Evolutionary conservation across 2,888 invertebrate species (phyloP).

Genomic region (Lomographa bimaculata): DNA sequence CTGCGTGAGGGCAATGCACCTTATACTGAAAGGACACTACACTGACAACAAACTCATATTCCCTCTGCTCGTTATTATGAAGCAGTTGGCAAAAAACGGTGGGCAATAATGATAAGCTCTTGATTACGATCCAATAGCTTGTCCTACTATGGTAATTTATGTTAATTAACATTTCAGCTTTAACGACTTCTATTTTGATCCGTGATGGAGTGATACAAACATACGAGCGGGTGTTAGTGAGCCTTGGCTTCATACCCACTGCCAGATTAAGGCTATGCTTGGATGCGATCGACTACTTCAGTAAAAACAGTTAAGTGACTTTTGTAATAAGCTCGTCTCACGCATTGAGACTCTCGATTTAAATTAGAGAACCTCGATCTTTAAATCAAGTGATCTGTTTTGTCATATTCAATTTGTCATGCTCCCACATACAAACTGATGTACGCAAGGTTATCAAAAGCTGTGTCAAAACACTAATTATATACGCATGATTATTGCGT

Average conservation of each 20-base stretch:
- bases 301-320: slow-evolving; percentile 84
- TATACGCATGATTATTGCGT: slow-evolving; percentile 11
- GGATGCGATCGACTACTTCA: slow-evolving; percentile 87
- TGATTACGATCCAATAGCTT: slow-evolving; percentile 13
- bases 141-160: slow-evolving; percentile 19
- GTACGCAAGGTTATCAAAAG: slow-evolving; percentile 25
- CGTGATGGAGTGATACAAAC: slow-evolving; percentile 84
- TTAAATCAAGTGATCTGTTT: slow-evolving; percentile 26
- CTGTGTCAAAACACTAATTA: slow-evolving; percentile 22
- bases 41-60: slow-evolving; percentile 84
- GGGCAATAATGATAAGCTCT: slow-evolving; percentile 45
- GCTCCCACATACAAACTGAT: slow-evolving; percentile 26
- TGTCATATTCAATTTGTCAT: slow-evolving; percentile 26
- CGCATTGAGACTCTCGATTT: slow-evolving; percentile 8
- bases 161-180: slow-evolving; percentile 52
- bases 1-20: slow-evolving; percentile 84
- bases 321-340: slow-evolving; percentile 20
- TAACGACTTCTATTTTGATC: slow-evolving; percentile 77
- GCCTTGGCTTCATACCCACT: slow-evolving; percentile 84
- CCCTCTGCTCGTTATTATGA: slow-evolving; percentile 83
- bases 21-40: slow-evolving; percentile 83
- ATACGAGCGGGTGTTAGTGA: slow-evolving; percentile 84
- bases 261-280: slow-evolving; percentile 85
- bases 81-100: slow-evolving; percentile 85
- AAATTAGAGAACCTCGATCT: slow-evolving; percentile 25